phyloP scores from a whole-genome alignment of 2,113 vertebrate genomes.

The Pterocles orientalis region DNA sequence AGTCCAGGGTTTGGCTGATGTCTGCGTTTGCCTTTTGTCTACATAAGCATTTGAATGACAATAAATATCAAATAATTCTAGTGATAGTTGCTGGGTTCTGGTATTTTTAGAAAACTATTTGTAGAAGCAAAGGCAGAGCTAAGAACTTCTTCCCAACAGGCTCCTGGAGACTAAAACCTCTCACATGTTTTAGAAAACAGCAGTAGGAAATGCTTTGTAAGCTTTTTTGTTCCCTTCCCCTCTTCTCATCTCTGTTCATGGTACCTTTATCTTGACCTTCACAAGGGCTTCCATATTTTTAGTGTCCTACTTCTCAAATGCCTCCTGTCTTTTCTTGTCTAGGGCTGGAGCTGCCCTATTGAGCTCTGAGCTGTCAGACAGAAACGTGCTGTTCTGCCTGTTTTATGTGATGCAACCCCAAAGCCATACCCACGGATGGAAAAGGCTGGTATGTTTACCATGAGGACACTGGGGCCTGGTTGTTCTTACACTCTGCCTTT shows the following conservation, averaged over 20 bases:
- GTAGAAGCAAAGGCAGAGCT: conserved; percentile 6
- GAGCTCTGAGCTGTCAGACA: not conserved
- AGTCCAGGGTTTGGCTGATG: not conserved
- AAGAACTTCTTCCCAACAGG: conserved; percentile 2
- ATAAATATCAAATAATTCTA: conserved; percentile 13
- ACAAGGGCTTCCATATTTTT: not conserved
- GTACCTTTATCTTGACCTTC: not conserved
- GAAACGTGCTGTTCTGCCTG: not conserved
- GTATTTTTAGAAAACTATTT: conserved; percentile 46
- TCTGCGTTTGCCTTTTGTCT: not conserved
- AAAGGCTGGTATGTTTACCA: not conserved
- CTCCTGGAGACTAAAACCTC: not conserved
- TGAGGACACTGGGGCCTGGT: not conserved
- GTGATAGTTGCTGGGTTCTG: conserved; percentile 6
- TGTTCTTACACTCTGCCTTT: not conserved
- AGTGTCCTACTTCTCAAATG: not conserved
- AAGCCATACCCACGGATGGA: not conserved
- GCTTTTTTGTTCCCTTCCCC: not conserved
- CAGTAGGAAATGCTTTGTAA: not conserved
- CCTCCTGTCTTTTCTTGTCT: not conserved
- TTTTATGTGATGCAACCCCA: not conserved
- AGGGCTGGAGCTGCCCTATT: not conserved
- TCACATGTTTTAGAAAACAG: not conserved
- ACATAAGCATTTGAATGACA: not conserved
- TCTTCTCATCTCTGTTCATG: not conserved